Evolutionary conservation across 1,140 invertebrate genomes (phyloP).

Genomic region (Hermetia illucens): DNA sequence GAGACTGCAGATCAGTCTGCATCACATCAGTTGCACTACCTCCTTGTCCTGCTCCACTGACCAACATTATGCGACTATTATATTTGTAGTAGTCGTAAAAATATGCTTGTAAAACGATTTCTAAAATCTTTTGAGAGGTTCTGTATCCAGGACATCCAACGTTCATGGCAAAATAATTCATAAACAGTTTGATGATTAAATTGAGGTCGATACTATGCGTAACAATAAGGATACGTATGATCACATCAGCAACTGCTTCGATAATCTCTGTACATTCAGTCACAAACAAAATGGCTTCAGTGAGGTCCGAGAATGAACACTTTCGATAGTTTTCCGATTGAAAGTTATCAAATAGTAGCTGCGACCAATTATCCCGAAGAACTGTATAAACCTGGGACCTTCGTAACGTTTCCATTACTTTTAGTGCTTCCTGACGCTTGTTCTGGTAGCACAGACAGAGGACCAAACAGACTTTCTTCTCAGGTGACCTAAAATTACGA

Average conservation of each 20-base stretch:
- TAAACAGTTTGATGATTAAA: conserved; percentile 21
- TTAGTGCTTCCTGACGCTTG: not conserved
- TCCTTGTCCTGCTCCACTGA: too few species aligned
- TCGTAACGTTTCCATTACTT: not conserved
- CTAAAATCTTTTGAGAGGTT: conserved; percentile 27
- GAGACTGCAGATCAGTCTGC: too few species aligned
- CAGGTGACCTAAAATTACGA: not conserved
- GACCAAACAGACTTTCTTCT: not conserved
- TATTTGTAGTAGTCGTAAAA: conserved; percentile 12
- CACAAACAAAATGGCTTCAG: conserved; percentile 23
- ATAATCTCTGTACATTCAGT: conserved; percentile 20
- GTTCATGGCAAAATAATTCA: conserved; percentile 27
- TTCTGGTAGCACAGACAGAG: not conserved
- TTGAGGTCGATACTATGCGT: conserved; percentile 23
- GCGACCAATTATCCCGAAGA: not conserved
- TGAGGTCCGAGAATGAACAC: conserved; percentile 22
- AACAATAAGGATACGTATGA: conserved; percentile 25
- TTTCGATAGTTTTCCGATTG: not conserved
- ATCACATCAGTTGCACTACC: too few species aligned
- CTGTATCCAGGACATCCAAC: conserved; percentile 27
- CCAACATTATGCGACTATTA: too few species aligned
- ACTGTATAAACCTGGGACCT: not conserved
- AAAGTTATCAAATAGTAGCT: conserved; percentile 8
- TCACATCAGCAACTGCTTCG: conserved; percentile 26
- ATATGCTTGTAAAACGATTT: conserved; percentile 21